phyloP scores from a whole-genome alignment of 2,888 invertebrate species.

The Anagyrus pseudococci region DNA sequence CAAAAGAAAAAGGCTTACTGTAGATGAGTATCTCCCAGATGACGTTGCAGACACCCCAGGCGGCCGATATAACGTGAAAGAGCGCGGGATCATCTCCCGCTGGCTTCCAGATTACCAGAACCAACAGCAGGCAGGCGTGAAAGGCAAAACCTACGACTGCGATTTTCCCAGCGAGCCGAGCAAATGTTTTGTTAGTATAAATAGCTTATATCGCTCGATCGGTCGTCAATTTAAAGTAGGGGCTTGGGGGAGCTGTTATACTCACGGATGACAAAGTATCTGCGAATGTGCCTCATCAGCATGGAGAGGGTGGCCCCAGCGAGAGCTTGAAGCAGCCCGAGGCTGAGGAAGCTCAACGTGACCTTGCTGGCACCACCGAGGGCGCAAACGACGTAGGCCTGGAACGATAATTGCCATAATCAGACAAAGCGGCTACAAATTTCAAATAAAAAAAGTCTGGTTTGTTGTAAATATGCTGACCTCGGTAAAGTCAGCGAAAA shows the following conservation, averaged over 20 bases:
- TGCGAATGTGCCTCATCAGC: slow-evolving; percentile 76
- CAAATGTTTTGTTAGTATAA: not conserved
- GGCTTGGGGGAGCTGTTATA: not conserved
- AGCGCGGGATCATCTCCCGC: slow-evolving; percentile 81
- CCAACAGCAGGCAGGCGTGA: slow-evolving; percentile 79
- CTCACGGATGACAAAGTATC: slow-evolving; percentile 76
- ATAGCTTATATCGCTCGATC: not conserved
- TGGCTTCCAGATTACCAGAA: slow-evolving; percentile 80
- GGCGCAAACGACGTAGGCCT: slow-evolving; percentile 86
- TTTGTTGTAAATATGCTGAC: slow-evolving; percentile 57
- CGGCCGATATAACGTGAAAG: slow-evolving; percentile 83
- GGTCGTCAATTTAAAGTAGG: too few species aligned
- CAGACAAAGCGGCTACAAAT: not conserved
- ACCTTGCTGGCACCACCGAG: slow-evolving; percentile 75
- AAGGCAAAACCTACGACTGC: slow-evolving; percentile 81
- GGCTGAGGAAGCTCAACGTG: slow-evolving; percentile 75
- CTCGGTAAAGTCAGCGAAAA: slow-evolving; percentile 83
- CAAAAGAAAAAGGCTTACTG: slow-evolving; percentile 45
- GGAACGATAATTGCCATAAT: slow-evolving; percentile 41
- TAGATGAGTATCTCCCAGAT: slow-evolving; percentile 78
- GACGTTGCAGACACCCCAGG: slow-evolving; percentile 87
- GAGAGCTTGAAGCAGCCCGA: slow-evolving; percentile 77
- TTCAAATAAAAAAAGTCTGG: not conserved
- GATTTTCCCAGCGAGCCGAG: not conserved
- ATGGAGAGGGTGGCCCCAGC: slow-evolving; percentile 83